phyloP scores from a whole-genome alignment of 2,888 invertebrate genomes.

The Norana najaformis region DNA sequence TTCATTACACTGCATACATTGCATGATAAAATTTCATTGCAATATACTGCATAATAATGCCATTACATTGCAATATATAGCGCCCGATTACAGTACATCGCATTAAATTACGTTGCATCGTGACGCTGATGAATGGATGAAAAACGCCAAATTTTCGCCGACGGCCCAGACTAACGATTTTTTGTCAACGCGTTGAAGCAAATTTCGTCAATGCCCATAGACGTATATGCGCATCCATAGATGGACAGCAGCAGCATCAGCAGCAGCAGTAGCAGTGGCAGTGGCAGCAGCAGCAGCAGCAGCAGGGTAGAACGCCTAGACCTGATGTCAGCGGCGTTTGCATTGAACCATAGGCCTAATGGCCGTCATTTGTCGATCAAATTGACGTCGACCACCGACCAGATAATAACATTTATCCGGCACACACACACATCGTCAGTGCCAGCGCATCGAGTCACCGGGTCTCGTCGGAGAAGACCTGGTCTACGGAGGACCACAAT shows the following conservation, averaged over 20 bases:
- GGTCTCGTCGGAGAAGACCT: neutral
- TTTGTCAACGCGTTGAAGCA: neutral
- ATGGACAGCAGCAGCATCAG: neutral
- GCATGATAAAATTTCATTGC: no score
- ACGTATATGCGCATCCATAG: neutral
- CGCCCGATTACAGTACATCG: neutral
- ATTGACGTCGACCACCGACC: neutral
- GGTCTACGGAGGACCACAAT: neutral
- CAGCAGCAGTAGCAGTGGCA: no score
- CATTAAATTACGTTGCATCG: neutral
- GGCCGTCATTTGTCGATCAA: neutral
- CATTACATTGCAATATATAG: no score
- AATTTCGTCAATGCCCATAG: neutral
- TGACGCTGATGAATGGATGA: neutral
- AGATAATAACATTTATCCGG: neutral
- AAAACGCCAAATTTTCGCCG: neutral
- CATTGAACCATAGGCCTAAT: neutral
- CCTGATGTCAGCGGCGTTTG: no score
- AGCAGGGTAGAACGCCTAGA: no score
- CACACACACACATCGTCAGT: neutral
- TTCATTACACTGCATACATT: no score
- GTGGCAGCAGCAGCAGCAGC: no score
- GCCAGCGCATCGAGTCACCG: neutral
- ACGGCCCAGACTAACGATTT: neutral
- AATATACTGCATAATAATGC: no score